These are phyloP conservation scores for Muscicapa striata DNA, from an alignment of 2,797 vertebrate species.

Conservation along the genomic window DNA sequence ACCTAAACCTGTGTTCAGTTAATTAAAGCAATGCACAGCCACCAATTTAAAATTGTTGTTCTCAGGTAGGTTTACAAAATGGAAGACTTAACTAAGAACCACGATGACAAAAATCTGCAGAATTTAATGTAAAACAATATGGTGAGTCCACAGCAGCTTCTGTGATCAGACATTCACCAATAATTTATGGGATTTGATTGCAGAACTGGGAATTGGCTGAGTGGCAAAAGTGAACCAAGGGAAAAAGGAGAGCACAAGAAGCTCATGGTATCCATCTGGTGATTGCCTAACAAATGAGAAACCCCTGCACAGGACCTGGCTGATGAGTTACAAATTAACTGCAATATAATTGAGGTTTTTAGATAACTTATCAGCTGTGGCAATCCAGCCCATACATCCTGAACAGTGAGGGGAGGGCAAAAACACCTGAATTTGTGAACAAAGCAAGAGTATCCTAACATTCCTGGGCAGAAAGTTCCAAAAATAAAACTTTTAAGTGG, in stretches of 20 bases:
- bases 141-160: not conserved
- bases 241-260: not conserved
- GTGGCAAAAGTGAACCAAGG: not conserved
- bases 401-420: rapidly evolving
- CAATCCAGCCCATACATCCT: not conserved
- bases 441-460: not conserved
- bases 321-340: not conserved
- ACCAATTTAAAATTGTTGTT: not conserved
- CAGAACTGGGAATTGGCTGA: not conserved
- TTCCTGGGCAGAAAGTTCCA: not conserved
- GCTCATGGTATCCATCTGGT: rapidly evolving
- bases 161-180: not conserved
- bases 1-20: not conserved
- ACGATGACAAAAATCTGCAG: not conserved
- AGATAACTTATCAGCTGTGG: not conserved
- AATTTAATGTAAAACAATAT: not conserved
- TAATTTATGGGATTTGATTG: not conserved
- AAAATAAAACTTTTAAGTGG: not conserved
- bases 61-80: not conserved
- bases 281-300: not conserved
- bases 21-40: not conserved
- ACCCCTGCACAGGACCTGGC: not conserved
- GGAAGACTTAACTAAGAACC: not conserved
- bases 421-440: not conserved
- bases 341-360: not conserved